Base-by-base conservation (phyloP, 2,797 vertebrate species). In the Rhinophrynus dorsalis region DNA sequence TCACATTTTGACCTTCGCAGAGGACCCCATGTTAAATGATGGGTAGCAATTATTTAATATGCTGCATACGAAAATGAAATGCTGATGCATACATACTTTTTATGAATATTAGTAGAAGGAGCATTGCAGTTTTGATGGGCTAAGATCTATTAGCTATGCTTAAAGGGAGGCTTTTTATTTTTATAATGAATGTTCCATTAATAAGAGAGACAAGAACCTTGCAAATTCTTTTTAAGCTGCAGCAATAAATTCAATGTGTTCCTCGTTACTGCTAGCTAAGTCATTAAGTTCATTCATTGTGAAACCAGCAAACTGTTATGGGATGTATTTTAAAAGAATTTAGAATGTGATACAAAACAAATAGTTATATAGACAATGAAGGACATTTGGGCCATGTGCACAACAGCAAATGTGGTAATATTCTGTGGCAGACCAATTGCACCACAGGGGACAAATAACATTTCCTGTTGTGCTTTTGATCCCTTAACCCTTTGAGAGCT, bases 231-330 rank as follows among this genome's bases (percentile, higher is more conserved):
- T 71, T 32, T 11, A 40, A 60, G 40, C 32, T 26, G 13, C 13
- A 48, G 40, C 51, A 24, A 64, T 71, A 71, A 71, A 71, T 71
- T 29, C 37, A 55, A 13, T 48, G 68, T 57, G 51, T 40, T 71
- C 52, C 51, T 63, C 38, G 24, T 37, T 71, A 63, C 50, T 63
- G 68, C 59, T 48, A 12, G 50, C n/a, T 3, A 48, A 63, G 40
- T 64, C 51, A 63, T 71, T 71, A 71, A 64, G 42, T 63, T 71
- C 68, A 64, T 71, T 64, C 68, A 71, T 64, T 71, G 68, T 64
- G 20, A 71, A 71, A 30, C 59, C 40, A 17, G 33, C 45, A 63
- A 15, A 24, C 33, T 68, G 27, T 68, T 52, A 60, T 52, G 50
- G 47, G 67, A 50, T 44, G 47, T 63, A 47, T 64, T 71, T 56